Percentiles rank a stretch among this genome's conserved stretches.
These are phyloP conservation scores for Octodon degus DNA, from an alignment of 2,113 vertebrate genomes.

Conservation along the genomic window DNA sequence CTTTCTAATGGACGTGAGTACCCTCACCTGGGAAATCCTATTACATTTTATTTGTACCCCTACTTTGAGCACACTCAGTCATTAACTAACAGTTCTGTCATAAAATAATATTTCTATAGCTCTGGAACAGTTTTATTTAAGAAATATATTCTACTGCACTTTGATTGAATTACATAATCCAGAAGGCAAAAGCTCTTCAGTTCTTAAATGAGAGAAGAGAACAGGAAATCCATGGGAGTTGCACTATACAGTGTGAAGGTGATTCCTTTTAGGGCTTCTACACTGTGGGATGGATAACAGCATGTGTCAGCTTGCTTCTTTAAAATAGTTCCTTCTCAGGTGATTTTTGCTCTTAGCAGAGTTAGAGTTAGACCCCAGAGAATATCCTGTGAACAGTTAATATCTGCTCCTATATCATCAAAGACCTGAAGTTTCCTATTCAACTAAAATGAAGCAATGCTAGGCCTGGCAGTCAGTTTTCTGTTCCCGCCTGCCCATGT, in stretches of 20 bases:
- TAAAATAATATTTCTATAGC: not conserved
- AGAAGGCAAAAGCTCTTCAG: not conserved
- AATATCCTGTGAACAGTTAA: not conserved
- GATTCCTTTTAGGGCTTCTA: not conserved
- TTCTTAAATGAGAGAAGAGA: not conserved
- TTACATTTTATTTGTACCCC: not conserved
- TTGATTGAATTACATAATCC: not conserved
- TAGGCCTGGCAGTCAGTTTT: not conserved
- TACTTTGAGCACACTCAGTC: not conserved
- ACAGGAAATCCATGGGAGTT: not conserved
- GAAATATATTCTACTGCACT: not conserved
- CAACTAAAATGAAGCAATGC: not conserved
- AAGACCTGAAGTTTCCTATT: not conserved
- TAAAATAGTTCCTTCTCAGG: not conserved
- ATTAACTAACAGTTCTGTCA: not conserved
- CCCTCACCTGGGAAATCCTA: not conserved
- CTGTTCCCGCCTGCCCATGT: too few species aligned
- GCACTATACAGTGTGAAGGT: not conserved
- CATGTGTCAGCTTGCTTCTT: not conserved
- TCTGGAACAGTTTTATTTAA: not conserved
- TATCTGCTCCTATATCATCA: not conserved
- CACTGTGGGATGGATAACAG: not conserved
- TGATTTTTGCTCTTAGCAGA: not conserved
- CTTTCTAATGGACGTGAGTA: not conserved
- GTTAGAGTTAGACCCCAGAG: not conserved